These are phyloP conservation scores for Cecropterus lyciades DNA, from an alignment of 1,140 invertebrate genomes.

Conservation along the genomic window DNA sequence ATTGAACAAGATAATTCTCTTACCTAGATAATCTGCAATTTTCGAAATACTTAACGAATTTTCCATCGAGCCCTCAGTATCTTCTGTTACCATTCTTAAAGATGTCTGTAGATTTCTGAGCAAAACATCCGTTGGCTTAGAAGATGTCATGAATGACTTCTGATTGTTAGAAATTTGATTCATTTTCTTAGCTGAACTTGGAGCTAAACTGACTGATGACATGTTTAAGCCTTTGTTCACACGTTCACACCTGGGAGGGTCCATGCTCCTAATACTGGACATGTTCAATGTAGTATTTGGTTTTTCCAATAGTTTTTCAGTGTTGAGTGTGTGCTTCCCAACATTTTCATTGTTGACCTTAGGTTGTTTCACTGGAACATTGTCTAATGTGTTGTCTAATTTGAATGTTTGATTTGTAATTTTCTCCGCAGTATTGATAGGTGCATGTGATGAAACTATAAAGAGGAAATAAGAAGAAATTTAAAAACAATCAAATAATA, in stretches of 20 bases:
- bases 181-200: constrained; percentile 5
- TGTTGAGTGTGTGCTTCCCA: constrained; percentile 36
- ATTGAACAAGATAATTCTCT: constrained; percentile 21
- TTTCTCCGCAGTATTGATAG: constrained; percentile 28
- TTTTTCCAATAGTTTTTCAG: constrained; percentile 23
- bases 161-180: constrained; percentile 7
- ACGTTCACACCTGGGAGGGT: constrained; percentile 1
- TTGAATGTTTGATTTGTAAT: constrained; percentile 48
- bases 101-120: constrained; percentile 56
- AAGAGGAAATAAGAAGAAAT: constrained; percentile 24
- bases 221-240: constrained; percentile 10
- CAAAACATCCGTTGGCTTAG: constrained; percentile 52
- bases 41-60: constrained; percentile 74
- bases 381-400: constrained; percentile 63
- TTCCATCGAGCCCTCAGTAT: constrained; percentile 61
- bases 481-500: no score
- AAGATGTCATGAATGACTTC: constrained; percentile 38
- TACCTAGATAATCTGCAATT: constrained; percentile 75
- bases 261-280: constrained; percentile 10
- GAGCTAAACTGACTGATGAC: neutral
- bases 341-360: constrained; percentile 43
- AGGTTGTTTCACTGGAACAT: constrained; percentile 66
- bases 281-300: constrained; percentile 4
- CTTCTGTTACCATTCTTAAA: constrained; percentile 49
- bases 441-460: constrained; percentile 51